These are phyloP conservation scores for Plutella xylostella DNA, from an alignment of 2,888 invertebrate genomes.

Conservation along the genomic window DNA sequence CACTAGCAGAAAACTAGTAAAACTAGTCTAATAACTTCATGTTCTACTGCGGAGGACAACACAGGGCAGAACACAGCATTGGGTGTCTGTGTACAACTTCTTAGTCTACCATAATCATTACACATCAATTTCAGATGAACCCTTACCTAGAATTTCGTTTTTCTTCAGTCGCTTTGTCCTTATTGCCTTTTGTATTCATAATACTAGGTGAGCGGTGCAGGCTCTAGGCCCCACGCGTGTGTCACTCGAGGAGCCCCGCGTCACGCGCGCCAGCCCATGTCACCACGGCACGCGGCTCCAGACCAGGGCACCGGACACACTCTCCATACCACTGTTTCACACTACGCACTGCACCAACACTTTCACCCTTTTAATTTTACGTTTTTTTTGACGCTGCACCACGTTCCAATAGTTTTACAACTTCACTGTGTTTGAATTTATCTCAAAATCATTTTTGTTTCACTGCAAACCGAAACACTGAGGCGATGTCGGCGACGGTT, in stretches of 20 bases:
- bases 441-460: slow-evolving; percentile 67
- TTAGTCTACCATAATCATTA: too few relatives aligned
- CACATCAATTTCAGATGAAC: too few relatives aligned
- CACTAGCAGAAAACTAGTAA: too few relatives aligned
- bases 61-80: too few relatives aligned
- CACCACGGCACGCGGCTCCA: slow-evolving; percentile 52
- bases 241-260: slow-evolving; percentile 61
- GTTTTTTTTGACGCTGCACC: too few relatives aligned
- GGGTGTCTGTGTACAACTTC: too few relatives aligned
- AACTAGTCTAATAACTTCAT: too few relatives aligned
- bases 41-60: too few relatives aligned
- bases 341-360: slow-evolving; percentile 29
- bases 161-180: slow-evolving; percentile 66
- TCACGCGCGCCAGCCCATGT: slow-evolving; percentile 59
- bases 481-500: not conserved
- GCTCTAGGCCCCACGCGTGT: slow-evolving; percentile 55
- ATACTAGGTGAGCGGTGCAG: slow-evolving; percentile 57
- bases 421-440: slow-evolving; percentile 58
- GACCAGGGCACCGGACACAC: slow-evolving; percentile 32
- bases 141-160: slow-evolving; percentile 66
- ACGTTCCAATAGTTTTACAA: slow-evolving; percentile 38
- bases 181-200: slow-evolving; percentile 66
- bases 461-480: slow-evolving; percentile 35
- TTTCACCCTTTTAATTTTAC: too few relatives aligned
- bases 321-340: slow-evolving; percentile 46